These are phyloP conservation scores for Drosophila grimshawi DNA, from an alignment of 1,140 invertebrate genomes.

Conservation along the genomic window DNA sequence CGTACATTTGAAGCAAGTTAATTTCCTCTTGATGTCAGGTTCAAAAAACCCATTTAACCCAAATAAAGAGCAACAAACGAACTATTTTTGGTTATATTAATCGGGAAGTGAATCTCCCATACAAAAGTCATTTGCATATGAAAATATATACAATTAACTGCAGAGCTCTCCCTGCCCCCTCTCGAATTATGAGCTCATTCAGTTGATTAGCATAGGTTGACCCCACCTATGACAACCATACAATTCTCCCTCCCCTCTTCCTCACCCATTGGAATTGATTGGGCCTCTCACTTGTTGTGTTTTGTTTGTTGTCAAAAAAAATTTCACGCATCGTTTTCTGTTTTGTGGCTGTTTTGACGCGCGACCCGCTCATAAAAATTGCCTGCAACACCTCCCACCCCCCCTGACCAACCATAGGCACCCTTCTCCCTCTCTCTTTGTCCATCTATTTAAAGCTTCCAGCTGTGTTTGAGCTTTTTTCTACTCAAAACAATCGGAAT, in stretches of 20 bases:
- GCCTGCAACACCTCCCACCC: background rate
- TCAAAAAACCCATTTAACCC: conserved; percentile 58
- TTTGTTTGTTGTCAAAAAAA: conserved; percentile 64
- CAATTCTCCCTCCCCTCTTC: background rate
- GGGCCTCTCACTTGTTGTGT: conserved; percentile 69
- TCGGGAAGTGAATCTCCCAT: conserved; percentile 14
- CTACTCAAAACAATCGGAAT: conserved; percentile 70
- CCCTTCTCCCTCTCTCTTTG: background rate
- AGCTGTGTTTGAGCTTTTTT: conserved; percentile 26
- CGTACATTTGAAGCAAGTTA: conserved; percentile 21
- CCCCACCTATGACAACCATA: background rate
- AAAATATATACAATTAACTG: conserved; percentile 37
- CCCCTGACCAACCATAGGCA: no score
- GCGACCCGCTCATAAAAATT: conserved; percentile 29
- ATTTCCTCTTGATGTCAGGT: conserved; percentile 48
- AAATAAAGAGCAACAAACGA: background rate
- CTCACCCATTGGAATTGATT: conserved; percentile 16
- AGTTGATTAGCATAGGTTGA: conserved; percentile 29
- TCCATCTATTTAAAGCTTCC: conserved; percentile 34
- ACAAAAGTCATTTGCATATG: conserved; percentile 42
- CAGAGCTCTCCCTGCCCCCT: conserved; percentile 2
- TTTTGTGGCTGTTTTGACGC: conserved; percentile 11
- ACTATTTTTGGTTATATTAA: conserved; percentile 21
- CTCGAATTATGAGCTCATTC: conserved; percentile 54
- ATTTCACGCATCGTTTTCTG: conserved; percentile 72